phyloP scores from a whole-genome alignment of 2,888 invertebrate species.

The Erebia palarica region DNA sequence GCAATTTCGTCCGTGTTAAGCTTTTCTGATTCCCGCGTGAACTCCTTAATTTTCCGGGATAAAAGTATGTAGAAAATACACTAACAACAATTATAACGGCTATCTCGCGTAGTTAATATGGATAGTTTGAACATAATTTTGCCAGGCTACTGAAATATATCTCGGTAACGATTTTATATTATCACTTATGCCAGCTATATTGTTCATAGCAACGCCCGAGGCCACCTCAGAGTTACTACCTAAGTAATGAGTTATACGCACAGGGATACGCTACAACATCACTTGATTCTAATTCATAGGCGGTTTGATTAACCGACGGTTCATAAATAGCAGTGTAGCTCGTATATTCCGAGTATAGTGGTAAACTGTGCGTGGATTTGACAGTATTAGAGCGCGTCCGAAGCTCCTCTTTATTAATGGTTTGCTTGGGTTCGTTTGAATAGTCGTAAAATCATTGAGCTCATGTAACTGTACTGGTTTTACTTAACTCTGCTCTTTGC shows the following conservation, averaged over 20 bases:
- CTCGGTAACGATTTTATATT: slow-evolving; percentile 36
- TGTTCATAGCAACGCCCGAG: slow-evolving; percentile 33
- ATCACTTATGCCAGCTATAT: slow-evolving; percentile 31
- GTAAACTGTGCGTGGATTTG: slow-evolving; percentile 21
- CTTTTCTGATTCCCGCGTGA: too few relatives aligned
- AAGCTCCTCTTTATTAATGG: slow-evolving; percentile 16
- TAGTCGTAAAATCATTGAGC: slow-evolving; percentile 3
- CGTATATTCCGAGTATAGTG: slow-evolving; percentile 19
- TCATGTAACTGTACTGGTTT: background rate
- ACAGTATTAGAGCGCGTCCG: slow-evolving; percentile 23
- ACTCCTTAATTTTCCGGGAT: too few relatives aligned
- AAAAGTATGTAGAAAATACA: background rate
- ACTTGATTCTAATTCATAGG: slow-evolving; percentile 46
- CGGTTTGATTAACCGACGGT: slow-evolving; percentile 38
- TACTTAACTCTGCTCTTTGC: background rate
- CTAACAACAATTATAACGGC: background rate
- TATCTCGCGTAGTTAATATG: background rate
- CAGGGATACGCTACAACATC: slow-evolving; percentile 38
- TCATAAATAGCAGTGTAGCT: slow-evolving; percentile 27
- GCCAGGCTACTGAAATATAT: slow-evolving; percentile 13
- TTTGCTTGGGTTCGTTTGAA: slow-evolving; percentile 9
- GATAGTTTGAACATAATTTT: background rate
- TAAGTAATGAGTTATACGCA: slow-evolving; percentile 33
- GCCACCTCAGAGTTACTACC: slow-evolving; percentile 36
- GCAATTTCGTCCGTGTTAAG: too few relatives aligned